phyloP scores from a whole-genome alignment of 2,113 vertebrate genomes.

The Lophius piscatorius region DNA sequence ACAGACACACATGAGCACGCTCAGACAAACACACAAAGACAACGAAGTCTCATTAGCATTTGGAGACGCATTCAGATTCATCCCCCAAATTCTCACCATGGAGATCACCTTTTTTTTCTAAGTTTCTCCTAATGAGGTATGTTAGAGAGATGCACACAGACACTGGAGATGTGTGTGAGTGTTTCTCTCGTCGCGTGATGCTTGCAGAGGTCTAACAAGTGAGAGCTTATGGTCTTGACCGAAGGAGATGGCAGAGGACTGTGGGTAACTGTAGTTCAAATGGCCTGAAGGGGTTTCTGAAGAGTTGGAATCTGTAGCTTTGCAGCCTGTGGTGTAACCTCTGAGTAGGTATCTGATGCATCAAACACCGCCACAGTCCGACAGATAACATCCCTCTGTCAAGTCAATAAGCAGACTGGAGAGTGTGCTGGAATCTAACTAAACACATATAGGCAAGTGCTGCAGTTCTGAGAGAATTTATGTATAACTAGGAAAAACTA shows the following conservation, averaged over 20 bases:
- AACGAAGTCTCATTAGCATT: slow-evolving; percentile 60
- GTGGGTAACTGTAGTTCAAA: slow-evolving; percentile 55
- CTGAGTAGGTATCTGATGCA: slow-evolving; percentile 43
- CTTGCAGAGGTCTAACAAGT: slow-evolving; percentile 38
- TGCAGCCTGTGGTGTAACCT: slow-evolving; percentile 43
- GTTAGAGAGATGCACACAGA: slow-evolving; percentile 42
- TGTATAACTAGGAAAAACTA: no score
- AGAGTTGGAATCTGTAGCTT: slow-evolving; percentile 55
- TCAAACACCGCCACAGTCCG: slow-evolving; percentile 28
- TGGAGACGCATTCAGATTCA: slow-evolving; percentile 61
- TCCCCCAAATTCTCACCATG: slow-evolving; percentile 62
- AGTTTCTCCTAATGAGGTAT: slow-evolving; percentile 62
- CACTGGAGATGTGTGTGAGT: neutral
- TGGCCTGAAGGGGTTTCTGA: slow-evolving; percentile 52
- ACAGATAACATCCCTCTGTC: slow-evolving; percentile 8
- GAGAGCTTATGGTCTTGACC: slow-evolving; percentile 33
- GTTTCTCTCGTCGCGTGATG: slow-evolving; percentile 22
- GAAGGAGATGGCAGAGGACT: slow-evolving; percentile 35
- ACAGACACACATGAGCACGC: slow-evolving; percentile 30
- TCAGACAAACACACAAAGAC: slow-evolving; percentile 2
- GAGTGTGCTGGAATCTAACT: neutral
- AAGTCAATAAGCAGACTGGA: neutral
- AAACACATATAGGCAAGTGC: neutral
- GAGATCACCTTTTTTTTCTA: slow-evolving; percentile 53
- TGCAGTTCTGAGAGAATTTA: no score